Base-by-base conservation (phyloP, 2,888 invertebrate species). In the Gymnocheta viridis region DNA sequence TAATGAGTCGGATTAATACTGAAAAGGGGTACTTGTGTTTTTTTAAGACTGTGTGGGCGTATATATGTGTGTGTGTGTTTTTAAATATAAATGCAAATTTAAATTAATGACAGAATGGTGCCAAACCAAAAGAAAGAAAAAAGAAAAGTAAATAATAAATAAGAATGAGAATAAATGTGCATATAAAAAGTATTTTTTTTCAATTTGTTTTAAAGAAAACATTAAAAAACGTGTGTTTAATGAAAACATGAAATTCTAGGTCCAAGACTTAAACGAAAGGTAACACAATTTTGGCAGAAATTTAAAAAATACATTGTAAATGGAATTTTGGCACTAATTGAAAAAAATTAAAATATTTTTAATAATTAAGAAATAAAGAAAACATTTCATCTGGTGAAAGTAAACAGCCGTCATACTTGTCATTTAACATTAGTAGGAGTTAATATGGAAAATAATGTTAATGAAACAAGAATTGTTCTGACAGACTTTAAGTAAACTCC, bases 31-130 rank as follows among this genome's bases (percentile, higher is more conserved):
- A 51, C 77, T 54, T 72, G 79, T 47, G 29, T 29, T 51, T 62
- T 24, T 62, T 22, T 19, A 22, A 35, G 44, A 17, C 35, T 44
- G 4, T 38, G 51, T 10, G n/a, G 9, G 17, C 56, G 38, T 35
- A 0, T 12, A 7, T 44, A n/a, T n/a, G n/a, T 19, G 54, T 22
- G 27, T 1, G 54, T 27, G 12, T 32, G 2, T 72, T 62, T 29
- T 64, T 38, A 67, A 60, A 77, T 54, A 60, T 58, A 67, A 66
- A 66, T 79, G 44, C 60, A 67, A 70, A 78, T 78, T 51, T 27
- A 66, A 73, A 78, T 73, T 54, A 82, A 66, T 82, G 44, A 62
- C 60, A 69, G 60, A 73, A 78, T 47, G 58, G 29, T 56, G 62
- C 19, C 24, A 27, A 29, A 22, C 29, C 5, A 69, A 69, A 54